phyloP scores from a whole-genome alignment of 2,888 invertebrate genomes.

The Ophioninae sp. region DNA sequence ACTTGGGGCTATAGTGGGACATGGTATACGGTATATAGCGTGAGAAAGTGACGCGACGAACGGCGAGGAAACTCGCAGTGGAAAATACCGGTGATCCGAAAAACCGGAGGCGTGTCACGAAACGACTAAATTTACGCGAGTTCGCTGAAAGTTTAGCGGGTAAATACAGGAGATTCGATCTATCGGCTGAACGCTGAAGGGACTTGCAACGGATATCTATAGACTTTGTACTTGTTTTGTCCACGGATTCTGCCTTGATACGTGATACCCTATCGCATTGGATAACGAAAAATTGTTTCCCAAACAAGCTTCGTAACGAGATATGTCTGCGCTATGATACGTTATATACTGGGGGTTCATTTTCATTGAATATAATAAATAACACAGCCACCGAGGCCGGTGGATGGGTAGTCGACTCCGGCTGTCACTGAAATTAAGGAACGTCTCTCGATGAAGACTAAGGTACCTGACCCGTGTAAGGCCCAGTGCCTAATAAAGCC shows the following conservation, averaged over 20 bases:
- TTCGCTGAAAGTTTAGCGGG: constrained; percentile 43
- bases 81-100: constrained; percentile 33
- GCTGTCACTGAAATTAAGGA: too few relatives aligned
- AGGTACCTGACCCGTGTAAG: too few relatives aligned
- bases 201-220: neutral
- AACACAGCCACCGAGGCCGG: too few relatives aligned
- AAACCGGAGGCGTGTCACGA: constrained; percentile 30
- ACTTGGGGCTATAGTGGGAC: constrained; percentile 7
- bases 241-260: neutral
- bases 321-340: neutral
- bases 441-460: too few relatives aligned
- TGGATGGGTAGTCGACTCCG: too few relatives aligned
- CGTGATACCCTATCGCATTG: neutral
- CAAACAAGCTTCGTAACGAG: neutral
- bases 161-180: constrained; percentile 31
- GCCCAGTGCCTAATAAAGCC: too few relatives aligned
- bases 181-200: constrained; percentile 23
- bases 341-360: neutral
- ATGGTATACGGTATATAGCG: constrained; percentile 6
- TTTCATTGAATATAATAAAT: neutral
- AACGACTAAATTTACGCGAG: constrained; percentile 49
- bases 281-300: neutral
- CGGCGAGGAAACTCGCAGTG: constrained; percentile 23
- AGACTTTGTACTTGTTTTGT: neutral
- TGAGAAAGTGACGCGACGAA: constrained; percentile 24